These are phyloP conservation scores for Prorops nasuta DNA, from an alignment of 1,140 invertebrate genomes.

Conservation along the genomic window DNA sequence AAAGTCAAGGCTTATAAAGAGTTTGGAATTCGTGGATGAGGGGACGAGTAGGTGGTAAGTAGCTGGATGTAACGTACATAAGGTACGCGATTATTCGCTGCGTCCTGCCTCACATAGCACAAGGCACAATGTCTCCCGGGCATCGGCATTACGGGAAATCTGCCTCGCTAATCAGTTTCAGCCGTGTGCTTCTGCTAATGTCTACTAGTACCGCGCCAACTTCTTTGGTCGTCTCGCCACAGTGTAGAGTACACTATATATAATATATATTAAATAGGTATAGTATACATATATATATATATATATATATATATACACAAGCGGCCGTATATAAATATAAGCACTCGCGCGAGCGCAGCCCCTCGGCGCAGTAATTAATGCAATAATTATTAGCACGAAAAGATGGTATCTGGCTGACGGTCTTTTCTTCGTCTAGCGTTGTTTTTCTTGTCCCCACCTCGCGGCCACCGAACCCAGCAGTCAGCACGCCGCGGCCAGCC, in stretches of 20 bases:
- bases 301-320: too few relatives aligned
- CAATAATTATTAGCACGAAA: constrained; percentile 40
- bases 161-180: constrained; percentile 31
- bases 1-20: too few relatives aligned
- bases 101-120: constrained; percentile 21
- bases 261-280: too few relatives aligned
- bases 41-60: too few relatives aligned
- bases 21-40: too few relatives aligned
- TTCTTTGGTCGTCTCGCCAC: constrained; percentile 13
- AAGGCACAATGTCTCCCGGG: constrained; percentile 19
- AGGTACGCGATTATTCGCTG: constrained; percentile 13
- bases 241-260: too few relatives aligned
- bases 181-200: constrained; percentile 24
- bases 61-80: too few relatives aligned
- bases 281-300: too few relatives aligned
- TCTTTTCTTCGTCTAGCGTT: constrained; percentile 33
- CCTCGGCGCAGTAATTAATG: constrained; percentile 36
- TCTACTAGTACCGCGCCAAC: constrained; percentile 16
- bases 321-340: too few relatives aligned
- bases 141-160: constrained; percentile 23
- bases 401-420: constrained; percentile 30
- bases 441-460: constrained; percentile 28
- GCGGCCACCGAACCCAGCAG: constrained; percentile 30
- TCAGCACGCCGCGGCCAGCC: too few relatives aligned
- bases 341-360: too few relatives aligned